Conservation (phyloP, 1,140 invertebrate species). For the Drosophila triauraria region DNA sequence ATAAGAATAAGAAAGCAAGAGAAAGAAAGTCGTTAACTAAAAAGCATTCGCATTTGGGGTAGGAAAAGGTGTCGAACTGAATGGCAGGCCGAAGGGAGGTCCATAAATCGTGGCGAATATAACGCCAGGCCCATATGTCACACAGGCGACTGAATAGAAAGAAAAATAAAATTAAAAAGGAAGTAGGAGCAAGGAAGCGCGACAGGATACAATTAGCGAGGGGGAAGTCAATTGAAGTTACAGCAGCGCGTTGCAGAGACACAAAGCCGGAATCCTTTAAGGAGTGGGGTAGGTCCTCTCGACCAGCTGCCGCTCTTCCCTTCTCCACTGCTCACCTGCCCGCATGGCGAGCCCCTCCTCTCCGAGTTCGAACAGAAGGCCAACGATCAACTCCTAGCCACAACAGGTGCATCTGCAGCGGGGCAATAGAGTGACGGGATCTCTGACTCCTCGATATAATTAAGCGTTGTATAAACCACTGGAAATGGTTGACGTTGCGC, state of each 20-base stretch:
- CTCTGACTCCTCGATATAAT: conserved; percentile 59
- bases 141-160: conserved; percentile 31
- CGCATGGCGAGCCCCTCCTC: conserved; percentile 26
- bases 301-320: conserved; percentile 59
- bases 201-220: conserved; percentile 73
- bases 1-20: conserved; percentile 40
- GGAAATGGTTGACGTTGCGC: conserved; percentile 61
- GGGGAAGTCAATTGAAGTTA: conserved; percentile 77
- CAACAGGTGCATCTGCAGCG: conserved; percentile 65
- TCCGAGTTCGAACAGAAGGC: conserved; percentile 32
- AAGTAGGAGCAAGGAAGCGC: conserved; percentile 50
- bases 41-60: conserved; percentile 66
- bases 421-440: conserved; percentile 27
- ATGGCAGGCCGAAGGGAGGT: conserved; percentile 51
- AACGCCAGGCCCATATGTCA: conserved; percentile 76
- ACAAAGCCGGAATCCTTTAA: conserved; percentile 52
- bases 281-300: conserved; percentile 37
- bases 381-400: conserved; percentile 38
- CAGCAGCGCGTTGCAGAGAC: conserved; percentile 52
- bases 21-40: conserved; percentile 70
- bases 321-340: conserved; percentile 63
- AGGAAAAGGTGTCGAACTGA: conserved; percentile 68
- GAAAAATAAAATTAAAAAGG: conserved; percentile 23
- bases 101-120: conserved; percentile 76
- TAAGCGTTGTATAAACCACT: conserved; percentile 63